These are phyloP conservation scores for Pachycephus smyrnensis DNA, from an alignment of 2,888 invertebrate genomes.

Conservation along the genomic window DNA sequence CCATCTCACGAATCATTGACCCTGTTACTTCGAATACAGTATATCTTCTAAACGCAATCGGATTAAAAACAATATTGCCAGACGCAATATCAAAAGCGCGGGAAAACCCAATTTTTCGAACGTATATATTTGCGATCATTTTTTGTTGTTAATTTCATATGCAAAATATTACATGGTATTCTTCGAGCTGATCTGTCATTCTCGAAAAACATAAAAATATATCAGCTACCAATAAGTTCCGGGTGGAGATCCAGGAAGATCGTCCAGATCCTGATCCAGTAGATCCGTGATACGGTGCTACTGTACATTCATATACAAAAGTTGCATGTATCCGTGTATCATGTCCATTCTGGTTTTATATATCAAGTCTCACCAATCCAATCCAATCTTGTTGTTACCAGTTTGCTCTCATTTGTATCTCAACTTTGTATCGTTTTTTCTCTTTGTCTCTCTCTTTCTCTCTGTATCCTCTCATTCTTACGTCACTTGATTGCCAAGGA, in stretches of 20 bases:
- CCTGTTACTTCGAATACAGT: neutral
- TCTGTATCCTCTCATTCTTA: slow-evolving; percentile 18
- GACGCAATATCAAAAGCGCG: neutral
- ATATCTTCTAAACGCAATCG: neutral
- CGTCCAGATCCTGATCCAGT: neutral
- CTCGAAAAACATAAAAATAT: neutral
- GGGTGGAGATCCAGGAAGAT: neutral
- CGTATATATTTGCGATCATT: neutral
- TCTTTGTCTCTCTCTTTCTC: slow-evolving; percentile 16
- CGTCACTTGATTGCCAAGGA: slow-evolving; percentile 23
- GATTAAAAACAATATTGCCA: neutral
- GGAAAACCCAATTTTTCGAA: neutral
- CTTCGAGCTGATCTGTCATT: neutral
- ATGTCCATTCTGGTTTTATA: neutral
- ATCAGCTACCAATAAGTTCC: neutral
- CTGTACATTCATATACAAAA: neutral
- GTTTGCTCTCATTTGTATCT: slow-evolving; percentile 13
- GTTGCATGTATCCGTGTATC: neutral
- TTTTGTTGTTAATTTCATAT: neutral
- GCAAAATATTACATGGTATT: neutral
- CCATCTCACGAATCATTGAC: neutral
- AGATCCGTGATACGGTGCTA: neutral
- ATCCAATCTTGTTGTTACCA: neutral
- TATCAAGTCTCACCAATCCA: neutral
- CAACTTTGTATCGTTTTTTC: slow-evolving; percentile 10